A percentile compares a stretch with the other conserved stretches of the same genome.
Conservation (phyloP, 2,113 vertebrate species). For the Syrmaticus mikado region DNA sequence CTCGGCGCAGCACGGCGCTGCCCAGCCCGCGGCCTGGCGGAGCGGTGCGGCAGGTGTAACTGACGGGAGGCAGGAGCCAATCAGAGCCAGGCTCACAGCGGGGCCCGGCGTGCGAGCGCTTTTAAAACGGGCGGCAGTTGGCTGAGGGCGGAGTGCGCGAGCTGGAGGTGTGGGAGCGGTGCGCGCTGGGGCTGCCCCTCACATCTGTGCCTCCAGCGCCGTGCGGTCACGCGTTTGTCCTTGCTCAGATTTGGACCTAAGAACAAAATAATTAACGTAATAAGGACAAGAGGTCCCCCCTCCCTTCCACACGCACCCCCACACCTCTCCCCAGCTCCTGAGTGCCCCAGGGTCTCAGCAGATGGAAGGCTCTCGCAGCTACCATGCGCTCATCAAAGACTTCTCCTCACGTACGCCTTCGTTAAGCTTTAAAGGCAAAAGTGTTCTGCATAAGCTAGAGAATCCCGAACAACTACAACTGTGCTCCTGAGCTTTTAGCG, state of each 20-base stretch:
- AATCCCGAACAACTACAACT: background rate
- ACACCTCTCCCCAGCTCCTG: too few relatives aligned
- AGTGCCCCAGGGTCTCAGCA: rapidly evolving
- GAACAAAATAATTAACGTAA: background rate
- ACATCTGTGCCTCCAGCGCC: rapidly evolving
- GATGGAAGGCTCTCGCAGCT: background rate
- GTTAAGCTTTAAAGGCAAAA: background rate
- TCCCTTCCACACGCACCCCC: too few relatives aligned
- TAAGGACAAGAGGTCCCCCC: rapidly evolving
- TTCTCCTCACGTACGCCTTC: background rate
- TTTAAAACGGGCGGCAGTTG: background rate
- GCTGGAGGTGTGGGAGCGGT: rapidly evolving
- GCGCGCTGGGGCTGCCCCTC: background rate
- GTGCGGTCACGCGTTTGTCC: rapidly evolving
- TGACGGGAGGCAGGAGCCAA: rapidly evolving
- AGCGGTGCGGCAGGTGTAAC: background rate
- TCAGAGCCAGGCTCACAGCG: rapidly evolving
- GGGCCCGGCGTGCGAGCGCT: background rate
- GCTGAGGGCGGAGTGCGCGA: rapidly evolving
- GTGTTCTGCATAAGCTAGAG: background rate
- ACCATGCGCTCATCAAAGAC: background rate
- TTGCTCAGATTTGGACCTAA: background rate
- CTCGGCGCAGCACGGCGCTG: too few relatives aligned
- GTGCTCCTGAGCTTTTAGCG: background rate
- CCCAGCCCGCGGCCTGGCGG: background rate